Conservation (phyloP, 2,888 invertebrate genomes). For the Andrena minutula region DNA sequence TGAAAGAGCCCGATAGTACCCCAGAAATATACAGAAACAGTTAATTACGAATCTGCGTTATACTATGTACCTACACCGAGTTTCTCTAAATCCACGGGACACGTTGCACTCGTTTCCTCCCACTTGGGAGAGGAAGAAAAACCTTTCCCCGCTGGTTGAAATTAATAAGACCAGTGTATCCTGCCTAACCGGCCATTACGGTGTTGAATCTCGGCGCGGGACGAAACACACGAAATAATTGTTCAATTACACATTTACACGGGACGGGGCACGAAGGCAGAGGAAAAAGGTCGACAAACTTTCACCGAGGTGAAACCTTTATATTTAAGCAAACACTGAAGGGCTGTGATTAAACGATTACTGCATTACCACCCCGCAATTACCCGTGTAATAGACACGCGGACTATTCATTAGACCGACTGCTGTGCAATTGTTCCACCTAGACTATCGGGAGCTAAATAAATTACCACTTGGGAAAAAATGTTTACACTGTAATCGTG, state of each 20-base stretch:
- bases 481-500: background rate
- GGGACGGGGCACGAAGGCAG: background rate
- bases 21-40: too few species aligned
- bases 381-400: slow-evolving; percentile 35
- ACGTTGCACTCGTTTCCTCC: background rate
- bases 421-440: slow-evolving; percentile 27
- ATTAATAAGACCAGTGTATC: slow-evolving; percentile 12
- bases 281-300: slow-evolving; percentile 47
- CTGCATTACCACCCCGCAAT: slow-evolving; percentile 37
- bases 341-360: slow-evolving; percentile 56
- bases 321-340: slow-evolving; percentile 46
- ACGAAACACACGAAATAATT: slow-evolving; percentile 38
- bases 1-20: too few species aligned
- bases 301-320: slow-evolving; percentile 51
- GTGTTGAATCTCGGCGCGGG: background rate
- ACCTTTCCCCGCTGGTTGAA: background rate
- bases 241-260: slow-evolving; percentile 39
- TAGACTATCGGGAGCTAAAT: background rate
- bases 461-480: slow-evolving; percentile 22
- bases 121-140: background rate
- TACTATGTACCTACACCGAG: background rate
- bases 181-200: slow-evolving; percentile 23
- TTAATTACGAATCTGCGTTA: background rate
- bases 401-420: slow-evolving; percentile 38
- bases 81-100: background rate